Evolutionary conservation across 2,888 invertebrate genomes (phyloP).

Genomic region (Ypsolopha sequella): DNA sequence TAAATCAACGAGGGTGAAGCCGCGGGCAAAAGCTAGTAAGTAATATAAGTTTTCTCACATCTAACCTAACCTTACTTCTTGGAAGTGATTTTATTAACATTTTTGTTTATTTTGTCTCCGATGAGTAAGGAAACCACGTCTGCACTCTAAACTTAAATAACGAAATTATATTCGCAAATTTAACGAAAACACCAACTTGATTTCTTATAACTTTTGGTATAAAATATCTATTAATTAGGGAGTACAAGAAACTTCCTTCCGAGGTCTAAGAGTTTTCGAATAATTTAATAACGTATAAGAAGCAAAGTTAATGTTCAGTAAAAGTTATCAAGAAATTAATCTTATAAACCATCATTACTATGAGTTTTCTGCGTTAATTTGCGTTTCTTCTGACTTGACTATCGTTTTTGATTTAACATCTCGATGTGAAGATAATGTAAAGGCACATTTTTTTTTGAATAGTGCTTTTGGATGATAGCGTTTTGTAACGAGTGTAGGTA

Average conservation of each 20-base stretch:
- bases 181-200: too few species aligned
- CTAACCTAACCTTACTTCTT: too few species aligned
- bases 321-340: conserved; percentile 41
- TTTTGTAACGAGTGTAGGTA: too few species aligned
- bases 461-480: too few species aligned
- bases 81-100: too few species aligned
- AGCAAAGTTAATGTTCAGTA: conserved; percentile 40
- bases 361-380: neutral
- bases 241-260: conserved; percentile 29
- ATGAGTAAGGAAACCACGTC: conserved; percentile 7
- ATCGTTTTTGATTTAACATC: too few species aligned
- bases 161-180: neutral
- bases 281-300: conserved; percentile 48
- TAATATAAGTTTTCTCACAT: too few species aligned
- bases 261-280: conserved; percentile 37
- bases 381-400: neutral
- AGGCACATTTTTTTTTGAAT: too few species aligned
- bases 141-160: conserved; percentile 6
- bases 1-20: too few species aligned
- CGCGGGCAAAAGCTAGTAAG: too few species aligned
- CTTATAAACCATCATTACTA: conserved; percentile 1
- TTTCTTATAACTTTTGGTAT: conserved; percentile 15
- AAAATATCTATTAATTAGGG: conserved; percentile 49
- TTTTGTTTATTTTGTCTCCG: too few species aligned
- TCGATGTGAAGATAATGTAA: too few species aligned